These are phyloP conservation scores for Thalpophila matura DNA, from an alignment of 2,888 invertebrate genomes.

Conservation along the genomic window DNA sequence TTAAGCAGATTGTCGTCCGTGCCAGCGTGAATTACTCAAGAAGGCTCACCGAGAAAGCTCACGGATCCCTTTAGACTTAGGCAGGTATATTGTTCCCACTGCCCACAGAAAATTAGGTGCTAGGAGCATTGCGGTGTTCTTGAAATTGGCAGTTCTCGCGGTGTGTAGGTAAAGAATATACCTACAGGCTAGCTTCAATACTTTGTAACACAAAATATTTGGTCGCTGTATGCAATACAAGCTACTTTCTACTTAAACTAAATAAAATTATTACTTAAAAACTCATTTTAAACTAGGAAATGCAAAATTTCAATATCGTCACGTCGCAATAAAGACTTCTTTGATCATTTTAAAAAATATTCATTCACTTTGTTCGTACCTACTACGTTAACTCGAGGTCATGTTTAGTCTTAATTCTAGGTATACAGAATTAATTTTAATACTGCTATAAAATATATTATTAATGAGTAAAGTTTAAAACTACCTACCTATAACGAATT, in stretches of 20 bases:
- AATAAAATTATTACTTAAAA: conserved; percentile 30
- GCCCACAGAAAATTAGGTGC: conserved; percentile 36
- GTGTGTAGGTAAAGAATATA: too few relatives aligned
- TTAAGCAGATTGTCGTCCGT: conserved; percentile 16
- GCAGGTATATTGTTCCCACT: conserved; percentile 17
- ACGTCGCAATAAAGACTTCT: conserved; percentile 11
- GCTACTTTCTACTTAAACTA: conserved; percentile 40
- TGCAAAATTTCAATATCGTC: conserved; percentile 52
- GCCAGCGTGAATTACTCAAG: conserved; percentile 29
- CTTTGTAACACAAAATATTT: conserved; percentile 75
- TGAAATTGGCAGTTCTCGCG: too few relatives aligned
- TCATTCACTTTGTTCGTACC: conserved; percentile 51
- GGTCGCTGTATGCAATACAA: conserved; percentile 81
- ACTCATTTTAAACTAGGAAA: conserved; percentile 53
- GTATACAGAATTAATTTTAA: conserved; percentile 52
- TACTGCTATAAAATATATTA: conserved; percentile 55
- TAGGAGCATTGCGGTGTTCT: conserved; percentile 36
- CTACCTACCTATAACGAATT: conserved; percentile 47
- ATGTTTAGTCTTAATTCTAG: conserved; percentile 38
- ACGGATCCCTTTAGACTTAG: conserved; percentile 15
- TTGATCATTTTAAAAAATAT: conserved; percentile 35
- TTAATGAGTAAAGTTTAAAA: conserved; percentile 37
- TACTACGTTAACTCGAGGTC: conserved; percentile 39
- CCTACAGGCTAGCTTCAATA: conserved; percentile 46
- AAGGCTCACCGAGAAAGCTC: conserved; percentile 19